These are phyloP conservation scores for Siniperca obscura DNA, from an alignment of 2,797 vertebrate species.

Conservation along the genomic window DNA sequence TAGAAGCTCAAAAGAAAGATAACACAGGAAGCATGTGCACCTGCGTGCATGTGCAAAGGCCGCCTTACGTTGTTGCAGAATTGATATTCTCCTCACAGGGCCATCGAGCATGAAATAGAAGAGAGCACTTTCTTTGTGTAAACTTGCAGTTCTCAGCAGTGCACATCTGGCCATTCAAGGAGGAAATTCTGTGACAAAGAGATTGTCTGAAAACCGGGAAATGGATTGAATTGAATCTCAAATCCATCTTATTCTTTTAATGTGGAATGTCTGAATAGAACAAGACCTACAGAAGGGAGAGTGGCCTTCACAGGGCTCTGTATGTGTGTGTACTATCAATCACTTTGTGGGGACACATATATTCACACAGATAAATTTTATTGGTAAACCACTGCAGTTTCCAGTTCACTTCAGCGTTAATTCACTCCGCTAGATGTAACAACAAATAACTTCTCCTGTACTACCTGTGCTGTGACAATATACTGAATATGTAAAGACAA, in stretches of 20 bases:
- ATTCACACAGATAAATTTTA: neutral
- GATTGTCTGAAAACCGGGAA: slow-evolving; percentile 20
- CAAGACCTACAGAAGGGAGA: neutral
- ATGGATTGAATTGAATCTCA: slow-evolving; percentile 34
- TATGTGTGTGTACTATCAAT: neutral
- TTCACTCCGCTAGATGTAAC: neutral
- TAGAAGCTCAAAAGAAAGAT: slow-evolving; percentile 34
- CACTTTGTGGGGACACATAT: neutral
- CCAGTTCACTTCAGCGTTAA: neutral
- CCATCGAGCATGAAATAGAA: slow-evolving; percentile 47
- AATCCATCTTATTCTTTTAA: slow-evolving; percentile 30
- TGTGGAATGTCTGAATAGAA: slow-evolving; percentile 29
- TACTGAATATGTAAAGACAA: neutral
- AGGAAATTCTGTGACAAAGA: neutral
- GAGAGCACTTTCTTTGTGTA: slow-evolving; percentile 51
- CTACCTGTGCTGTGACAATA: neutral
- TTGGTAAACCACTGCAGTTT: neutral
- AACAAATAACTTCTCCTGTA: too few species aligned
- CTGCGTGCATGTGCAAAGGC: neutral
- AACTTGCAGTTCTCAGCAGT: slow-evolving; percentile 49
- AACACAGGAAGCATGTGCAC: neutral
- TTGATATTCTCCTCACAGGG: slow-evolving; percentile 45
- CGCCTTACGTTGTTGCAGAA: neutral
- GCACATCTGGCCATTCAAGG: slow-evolving; percentile 15
- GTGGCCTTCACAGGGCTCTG: neutral